Evolutionary conservation across 2,113 vertebrate species (phyloP).

Genomic region (Petrocephalus zakoni): DNA sequence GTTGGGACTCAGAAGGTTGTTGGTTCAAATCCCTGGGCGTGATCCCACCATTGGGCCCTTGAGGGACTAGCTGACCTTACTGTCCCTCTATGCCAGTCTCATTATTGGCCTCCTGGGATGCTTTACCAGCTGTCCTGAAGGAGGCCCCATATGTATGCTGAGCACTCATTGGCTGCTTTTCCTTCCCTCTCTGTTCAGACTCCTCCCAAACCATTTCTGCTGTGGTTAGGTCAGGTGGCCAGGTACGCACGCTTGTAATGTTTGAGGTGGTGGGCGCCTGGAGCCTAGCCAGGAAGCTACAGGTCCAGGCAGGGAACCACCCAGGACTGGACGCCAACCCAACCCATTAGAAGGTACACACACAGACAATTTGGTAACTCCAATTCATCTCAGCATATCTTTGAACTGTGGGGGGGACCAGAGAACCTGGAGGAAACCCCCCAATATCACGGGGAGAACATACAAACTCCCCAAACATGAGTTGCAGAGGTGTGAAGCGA

Average conservation of each 20-base stretch:
- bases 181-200: background rate
- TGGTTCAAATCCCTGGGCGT: background rate
- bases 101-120: background rate
- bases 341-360: background rate
- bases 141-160: background rate
- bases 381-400: background rate
- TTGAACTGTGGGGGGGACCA: background rate
- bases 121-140: background rate
- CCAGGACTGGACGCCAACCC: background rate
- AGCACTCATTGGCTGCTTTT: background rate
- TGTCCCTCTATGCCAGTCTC: background rate
- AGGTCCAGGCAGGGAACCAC: background rate
- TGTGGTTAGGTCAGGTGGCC: background rate
- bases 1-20: background rate
- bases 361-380: background rate
- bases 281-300: background rate
- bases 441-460: background rate
- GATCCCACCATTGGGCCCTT: background rate
- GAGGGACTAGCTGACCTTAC: background rate
- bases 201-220: background rate
- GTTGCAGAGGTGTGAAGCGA: background rate
- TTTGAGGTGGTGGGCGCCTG: background rate
- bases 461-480: background rate
- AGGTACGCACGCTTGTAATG: background rate
- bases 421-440: background rate